Evolutionary conservation across 2,113 vertebrate species (phyloP).

Genomic region (Aviceda subcristata): DNA sequence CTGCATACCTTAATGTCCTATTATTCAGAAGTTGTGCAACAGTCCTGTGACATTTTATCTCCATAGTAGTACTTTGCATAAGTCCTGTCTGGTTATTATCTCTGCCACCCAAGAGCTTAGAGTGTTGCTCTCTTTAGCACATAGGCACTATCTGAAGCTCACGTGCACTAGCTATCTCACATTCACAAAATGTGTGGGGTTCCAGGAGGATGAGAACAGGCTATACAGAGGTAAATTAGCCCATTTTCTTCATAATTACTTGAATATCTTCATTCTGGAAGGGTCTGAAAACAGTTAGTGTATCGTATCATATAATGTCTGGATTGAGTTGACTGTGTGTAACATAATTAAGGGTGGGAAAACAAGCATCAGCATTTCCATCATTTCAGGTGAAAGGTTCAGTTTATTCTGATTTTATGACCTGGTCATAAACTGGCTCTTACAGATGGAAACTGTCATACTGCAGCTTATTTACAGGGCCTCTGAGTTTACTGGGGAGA

Average conservation of each 20-base stretch:
- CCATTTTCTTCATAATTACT: conserved; percentile 23
- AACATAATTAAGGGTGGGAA: neutral
- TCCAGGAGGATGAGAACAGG: neutral
- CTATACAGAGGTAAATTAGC: neutral
- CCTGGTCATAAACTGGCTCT: neutral
- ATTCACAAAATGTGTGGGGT: neutral
- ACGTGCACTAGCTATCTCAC: neutral
- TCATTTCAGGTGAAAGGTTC: neutral
- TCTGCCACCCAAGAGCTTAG: neutral
- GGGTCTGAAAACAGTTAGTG: neutral
- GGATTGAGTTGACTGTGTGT: neutral
- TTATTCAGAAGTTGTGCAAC: neutral
- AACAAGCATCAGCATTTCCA: neutral
- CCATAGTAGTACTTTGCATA: neutral
- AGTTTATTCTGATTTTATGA: neutral
- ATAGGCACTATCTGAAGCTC: neutral
- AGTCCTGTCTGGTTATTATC: conserved; percentile 27
- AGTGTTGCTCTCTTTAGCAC: neutral
- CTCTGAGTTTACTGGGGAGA: neutral
- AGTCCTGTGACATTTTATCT: conserved; percentile 34
- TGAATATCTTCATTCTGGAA: neutral
- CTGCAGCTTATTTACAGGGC: neutral
- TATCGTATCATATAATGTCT: neutral
- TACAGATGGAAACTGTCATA: neutral
- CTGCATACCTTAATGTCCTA: neutral